These are phyloP conservation scores for Papilio elwesi DNA, from an alignment of 2,888 invertebrate genomes.

Conservation along the genomic window DNA sequence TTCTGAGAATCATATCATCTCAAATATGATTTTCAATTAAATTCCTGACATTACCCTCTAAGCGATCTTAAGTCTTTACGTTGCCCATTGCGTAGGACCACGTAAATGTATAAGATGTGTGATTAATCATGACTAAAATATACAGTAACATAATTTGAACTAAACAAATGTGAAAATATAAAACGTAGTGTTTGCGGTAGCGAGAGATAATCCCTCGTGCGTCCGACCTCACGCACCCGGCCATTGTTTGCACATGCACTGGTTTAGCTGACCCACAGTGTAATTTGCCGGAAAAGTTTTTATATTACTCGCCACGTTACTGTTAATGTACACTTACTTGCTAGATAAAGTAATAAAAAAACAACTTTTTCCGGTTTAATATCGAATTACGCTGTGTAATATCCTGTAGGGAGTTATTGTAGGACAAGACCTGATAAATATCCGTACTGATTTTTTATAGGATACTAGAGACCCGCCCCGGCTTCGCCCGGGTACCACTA, in stretches of 20 bases:
- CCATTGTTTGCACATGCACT: background rate
- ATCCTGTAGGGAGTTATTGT: too few species aligned
- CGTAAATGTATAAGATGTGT: too few species aligned
- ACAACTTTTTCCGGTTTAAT: background rate
- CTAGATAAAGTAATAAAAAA: background rate
- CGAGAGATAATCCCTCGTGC: background rate
- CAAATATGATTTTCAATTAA: too few species aligned
- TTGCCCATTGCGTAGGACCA: too few species aligned
- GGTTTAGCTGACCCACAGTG: background rate
- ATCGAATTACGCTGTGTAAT: too few species aligned
- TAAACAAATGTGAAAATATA: slow-evolving; percentile 5
- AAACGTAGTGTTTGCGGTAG: background rate
- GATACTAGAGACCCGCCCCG: too few species aligned
- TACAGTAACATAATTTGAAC: background rate
- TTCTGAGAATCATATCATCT: too few species aligned
- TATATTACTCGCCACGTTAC: background rate
- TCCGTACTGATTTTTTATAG: too few species aligned
- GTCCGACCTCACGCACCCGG: background rate
- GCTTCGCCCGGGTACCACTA: too few species aligned
- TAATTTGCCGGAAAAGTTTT: slow-evolving; percentile 2
- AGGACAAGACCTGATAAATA: too few species aligned
- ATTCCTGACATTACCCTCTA: too few species aligned
- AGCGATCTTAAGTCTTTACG: too few species aligned
- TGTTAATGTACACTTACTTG: background rate
- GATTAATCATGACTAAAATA: background rate